Base-by-base conservation (phyloP, 1,140 invertebrate genomes). In the Globodera ellingtonae region DNA sequence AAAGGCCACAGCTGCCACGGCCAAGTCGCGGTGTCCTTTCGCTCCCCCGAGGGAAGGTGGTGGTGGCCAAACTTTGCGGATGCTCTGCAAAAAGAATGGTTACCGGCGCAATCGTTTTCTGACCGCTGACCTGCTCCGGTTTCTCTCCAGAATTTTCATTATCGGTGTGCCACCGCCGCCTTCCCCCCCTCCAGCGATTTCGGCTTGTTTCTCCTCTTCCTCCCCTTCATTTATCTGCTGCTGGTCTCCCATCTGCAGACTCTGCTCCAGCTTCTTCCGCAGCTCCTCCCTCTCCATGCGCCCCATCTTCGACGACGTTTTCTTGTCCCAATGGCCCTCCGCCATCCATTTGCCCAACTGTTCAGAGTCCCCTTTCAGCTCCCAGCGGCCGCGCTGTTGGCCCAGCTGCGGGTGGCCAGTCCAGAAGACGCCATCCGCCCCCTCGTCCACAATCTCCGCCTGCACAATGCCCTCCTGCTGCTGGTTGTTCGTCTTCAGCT, bases 11-110 rank as follows among this genome's bases (percentile, higher is more conserved):
- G n/a, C 21, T 82, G 69, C 59, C 56, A 52, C 6, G 83, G 83
- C 83, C 83, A 84, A 13, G 44, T 44, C 52, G 75, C 84, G 15
- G 73, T 66, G n/a, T 82, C 84, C 65, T 82, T 82, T 59, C 47
- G 52, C 59, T 82, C 81, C 13, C 81, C 81, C 13, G 62, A 80
- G 13, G 81, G 81, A 65, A 82, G 69, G 50, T 83, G 50, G 62
- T 82, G 81, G 62, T 82, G 81, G 15, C 81, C 81, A 65, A 82
- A 82, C 48, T 66, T 74, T 9, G 81, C 75, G 62, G 48, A 44
- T 44, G 70, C 66, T 50, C 81, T 81, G 6, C 50, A 47, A 13
- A 24, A 74, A 35, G 21, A 69, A 46, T 6, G 72, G 44, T 69
- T 18, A 18, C 72, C 8, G 72, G 47, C 4, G 15, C 67, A 70